Base-by-base conservation (phyloP, 2,888 invertebrate genomes). In the Brenthis hecate region DNA sequence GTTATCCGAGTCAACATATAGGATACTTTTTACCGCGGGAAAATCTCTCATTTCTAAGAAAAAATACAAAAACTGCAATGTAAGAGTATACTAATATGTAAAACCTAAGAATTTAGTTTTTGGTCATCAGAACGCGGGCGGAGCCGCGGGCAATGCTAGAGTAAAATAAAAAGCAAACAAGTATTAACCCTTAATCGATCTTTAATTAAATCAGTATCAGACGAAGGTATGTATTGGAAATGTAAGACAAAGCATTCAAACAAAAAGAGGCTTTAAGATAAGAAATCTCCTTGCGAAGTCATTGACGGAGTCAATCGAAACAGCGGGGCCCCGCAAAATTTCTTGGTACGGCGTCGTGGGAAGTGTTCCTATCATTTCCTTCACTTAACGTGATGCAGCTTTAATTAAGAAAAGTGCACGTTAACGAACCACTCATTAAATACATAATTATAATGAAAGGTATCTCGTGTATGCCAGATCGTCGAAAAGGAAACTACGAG, bases 321-420 rank as follows among this genome's bases (percentile, higher is more conserved):
- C 85, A 86, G 86, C 84, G 81, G 85, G 85, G 77, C 76, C 58
- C 68, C 76, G 74, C 74, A 72, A 76, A 73, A 77, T 80, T 85
- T 84, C 82, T 84, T 77, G 76, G 79, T 76, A 74, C 75, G 68
- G 73, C 68, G 76, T 78, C 84, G 85, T 89, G 88, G 85, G 89
- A 89, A 89, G 81, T 76, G 74, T 76, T 84, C 82, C 78, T 82
- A 83, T 82, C 77, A 78, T 82, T 87, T 85, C 84, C 86, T 87
- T 85, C 77, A 78, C 73, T 81, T 54, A 57, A 62, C 57, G 62
- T 28, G 56, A 68, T 67, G 54, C 16, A 54, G 56, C 51, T 36
- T 69, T 56, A 51, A 65, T 65, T 60, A 66, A 55, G 56, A 65
- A 65, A 65, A 55, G 13, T 55, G 23, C 55, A 67, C 23, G 23